phyloP scores from a whole-genome alignment of 2,797 vertebrate genomes.

The Pachyuromys duprasi region DNA sequence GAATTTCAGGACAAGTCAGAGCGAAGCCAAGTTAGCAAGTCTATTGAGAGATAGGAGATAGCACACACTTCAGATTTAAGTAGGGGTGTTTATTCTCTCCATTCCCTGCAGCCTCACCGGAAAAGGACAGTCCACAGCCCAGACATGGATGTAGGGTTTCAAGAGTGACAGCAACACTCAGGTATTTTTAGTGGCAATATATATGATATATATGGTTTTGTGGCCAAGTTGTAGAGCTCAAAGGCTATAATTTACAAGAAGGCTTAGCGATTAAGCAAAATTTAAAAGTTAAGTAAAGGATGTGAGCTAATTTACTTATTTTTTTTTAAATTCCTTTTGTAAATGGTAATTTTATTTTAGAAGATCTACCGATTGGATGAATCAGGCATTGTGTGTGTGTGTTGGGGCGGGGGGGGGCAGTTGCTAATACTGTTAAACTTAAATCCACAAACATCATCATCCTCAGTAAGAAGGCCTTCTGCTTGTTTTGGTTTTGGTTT shows the following conservation, averaged over 20 bases:
- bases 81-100: not conserved
- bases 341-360: not conserved
- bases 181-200: not conserved
- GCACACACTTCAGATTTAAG: not conserved
- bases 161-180: no score
- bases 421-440: not conserved
- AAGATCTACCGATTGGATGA: not conserved
- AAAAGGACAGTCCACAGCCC: not conserved
- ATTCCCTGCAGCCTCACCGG: not conserved
- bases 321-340: not conserved
- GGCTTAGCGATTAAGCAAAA: not conserved
- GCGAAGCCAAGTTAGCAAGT: not conserved
- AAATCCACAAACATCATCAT: not conserved
- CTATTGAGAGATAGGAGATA: not conserved
- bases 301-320: not conserved
- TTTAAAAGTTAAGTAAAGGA: not conserved
- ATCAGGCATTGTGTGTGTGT: no score
- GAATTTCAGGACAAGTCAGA: not conserved
- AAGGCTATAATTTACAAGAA: not conserved
- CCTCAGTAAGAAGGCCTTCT: not conserved
- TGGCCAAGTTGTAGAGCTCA: not conserved
- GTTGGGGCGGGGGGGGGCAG: rapidly evolving
- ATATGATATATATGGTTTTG: not conserved
- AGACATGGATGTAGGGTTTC: not conserved
- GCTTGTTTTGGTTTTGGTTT: not conserved